These are phyloP conservation scores for Pyrochroa serraticornis DNA, from an alignment of 2,888 invertebrate species.

Conservation along the genomic window DNA sequence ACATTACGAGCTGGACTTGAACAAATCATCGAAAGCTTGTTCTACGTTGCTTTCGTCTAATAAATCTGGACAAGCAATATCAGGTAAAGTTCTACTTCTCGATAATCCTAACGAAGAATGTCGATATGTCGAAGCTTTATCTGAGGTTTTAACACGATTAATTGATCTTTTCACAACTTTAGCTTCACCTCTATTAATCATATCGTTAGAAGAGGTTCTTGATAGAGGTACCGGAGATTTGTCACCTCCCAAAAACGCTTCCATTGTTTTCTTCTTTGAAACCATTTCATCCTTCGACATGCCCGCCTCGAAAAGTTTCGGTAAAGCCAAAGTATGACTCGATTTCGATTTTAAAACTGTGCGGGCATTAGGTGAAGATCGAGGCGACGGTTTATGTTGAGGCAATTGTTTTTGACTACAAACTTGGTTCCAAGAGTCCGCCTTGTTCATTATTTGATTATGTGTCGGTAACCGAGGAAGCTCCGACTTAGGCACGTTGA, in stretches of 20 bases:
- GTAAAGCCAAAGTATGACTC: constrained; percentile 73
- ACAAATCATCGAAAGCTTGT: constrained; percentile 86
- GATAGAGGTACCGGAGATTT: constrained; percentile 58
- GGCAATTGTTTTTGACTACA: constrained; percentile 54
- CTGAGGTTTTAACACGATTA: constrained; percentile 60
- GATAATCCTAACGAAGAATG: constrained; percentile 61
- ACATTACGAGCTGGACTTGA: constrained; percentile 59
- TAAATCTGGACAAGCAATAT: constrained; percentile 68
- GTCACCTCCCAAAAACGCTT: constrained; percentile 70
- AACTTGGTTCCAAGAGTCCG: constrained; percentile 83
- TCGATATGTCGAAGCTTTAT: constrained; percentile 57
- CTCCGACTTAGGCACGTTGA: constrained; percentile 40
- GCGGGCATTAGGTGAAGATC: constrained; percentile 58
- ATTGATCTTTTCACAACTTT: constrained; percentile 47
- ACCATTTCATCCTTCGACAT: constrained; percentile 69
- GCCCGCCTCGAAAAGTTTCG: constrained; percentile 83
- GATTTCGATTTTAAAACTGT: constrained; percentile 69
- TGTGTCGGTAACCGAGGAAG: constrained; percentile 42
- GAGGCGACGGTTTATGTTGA: constrained; percentile 49
- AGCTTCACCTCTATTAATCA: constrained; percentile 24
- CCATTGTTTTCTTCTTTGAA: constrained; percentile 75
- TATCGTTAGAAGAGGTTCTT: constrained; percentile 16
- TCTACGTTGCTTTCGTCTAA: constrained; percentile 83
- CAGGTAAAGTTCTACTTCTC: constrained; percentile 79
- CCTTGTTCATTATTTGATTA: constrained; percentile 64